Conservation (phyloP, 2,113 vertebrate genomes). For the Dolichallabes microphthalmus region DNA sequence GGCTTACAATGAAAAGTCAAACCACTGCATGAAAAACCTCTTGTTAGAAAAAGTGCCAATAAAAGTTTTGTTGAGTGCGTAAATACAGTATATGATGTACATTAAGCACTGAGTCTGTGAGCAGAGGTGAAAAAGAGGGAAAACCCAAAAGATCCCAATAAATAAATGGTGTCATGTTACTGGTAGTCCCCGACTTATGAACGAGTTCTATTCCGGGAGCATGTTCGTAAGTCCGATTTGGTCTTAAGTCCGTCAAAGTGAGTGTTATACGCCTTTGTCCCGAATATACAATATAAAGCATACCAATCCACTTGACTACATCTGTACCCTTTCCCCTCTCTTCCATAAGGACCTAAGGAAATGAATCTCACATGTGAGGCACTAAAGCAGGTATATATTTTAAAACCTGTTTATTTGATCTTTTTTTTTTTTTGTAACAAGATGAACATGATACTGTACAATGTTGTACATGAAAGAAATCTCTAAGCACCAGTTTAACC, state of each 20-base stretch:
- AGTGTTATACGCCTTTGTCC: no score
- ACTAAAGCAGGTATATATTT: not conserved
- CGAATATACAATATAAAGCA: no score
- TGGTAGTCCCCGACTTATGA: no score
- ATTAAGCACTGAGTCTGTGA: not conserved
- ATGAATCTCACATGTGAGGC: no score
- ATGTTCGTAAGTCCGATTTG: no score
- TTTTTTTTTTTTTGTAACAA: not conserved
- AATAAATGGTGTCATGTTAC: not conserved
- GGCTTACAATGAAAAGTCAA: not conserved
- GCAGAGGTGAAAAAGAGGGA: not conserved
- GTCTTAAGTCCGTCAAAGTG: no score
- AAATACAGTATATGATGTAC: not conserved
- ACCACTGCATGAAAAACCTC: not conserved
- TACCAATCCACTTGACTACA: no score
- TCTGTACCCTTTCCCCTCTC: no score
- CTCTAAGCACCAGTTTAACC: not conserved
- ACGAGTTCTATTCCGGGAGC: no score
- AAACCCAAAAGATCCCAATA: not conserved
- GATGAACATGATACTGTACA: not conserved
- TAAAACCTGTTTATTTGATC: not conserved
- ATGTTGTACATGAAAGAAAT: not conserved
- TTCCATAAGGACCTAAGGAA: no score
- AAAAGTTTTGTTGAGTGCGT: not conserved
- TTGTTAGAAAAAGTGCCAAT: not conserved